These are phyloP conservation scores for Hydraecia micacea DNA, from an alignment of 2,888 invertebrate species.

Conservation along the genomic window DNA sequence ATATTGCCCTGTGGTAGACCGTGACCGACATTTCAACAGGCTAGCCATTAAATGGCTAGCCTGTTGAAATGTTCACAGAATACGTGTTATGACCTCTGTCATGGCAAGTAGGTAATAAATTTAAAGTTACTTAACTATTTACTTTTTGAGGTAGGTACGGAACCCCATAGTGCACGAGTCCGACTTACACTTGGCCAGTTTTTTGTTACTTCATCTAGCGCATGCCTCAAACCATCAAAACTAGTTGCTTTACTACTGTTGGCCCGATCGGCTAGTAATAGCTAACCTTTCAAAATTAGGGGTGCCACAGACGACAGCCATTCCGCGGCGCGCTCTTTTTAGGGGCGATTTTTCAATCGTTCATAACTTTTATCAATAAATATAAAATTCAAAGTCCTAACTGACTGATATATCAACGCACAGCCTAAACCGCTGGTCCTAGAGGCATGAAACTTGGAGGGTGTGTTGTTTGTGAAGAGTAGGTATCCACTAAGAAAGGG, in stretches of 20 bases:
- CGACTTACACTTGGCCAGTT: not conserved
- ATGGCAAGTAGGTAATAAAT: not conserved
- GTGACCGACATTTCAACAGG: too few relatives aligned
- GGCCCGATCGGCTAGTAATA: not conserved
- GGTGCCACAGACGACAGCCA: not conserved
- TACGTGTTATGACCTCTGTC: not conserved
- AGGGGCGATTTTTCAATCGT: not conserved
- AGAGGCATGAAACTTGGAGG: too few relatives aligned
- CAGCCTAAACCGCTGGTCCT: too few relatives aligned
- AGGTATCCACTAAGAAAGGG: too few relatives aligned
- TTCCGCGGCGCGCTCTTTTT: not conserved
- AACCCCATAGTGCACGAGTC: not conserved
- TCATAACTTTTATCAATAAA: not conserved
- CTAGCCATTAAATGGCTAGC: not conserved
- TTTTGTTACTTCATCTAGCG: not conserved
- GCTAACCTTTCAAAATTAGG: not conserved
- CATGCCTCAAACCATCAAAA: not conserved
- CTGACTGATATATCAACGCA: too few relatives aligned
- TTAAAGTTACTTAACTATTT: not conserved
- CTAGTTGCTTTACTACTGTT: not conserved
- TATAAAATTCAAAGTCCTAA: too few relatives aligned
- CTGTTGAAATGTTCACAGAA: not conserved
- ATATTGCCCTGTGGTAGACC: too few relatives aligned
- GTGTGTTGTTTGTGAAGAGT: too few relatives aligned
- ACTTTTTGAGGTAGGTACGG: not conserved